Evolutionary conservation across 2,888 invertebrate genomes (phyloP).

Genomic region (Nemotelus nigrinus): DNA sequence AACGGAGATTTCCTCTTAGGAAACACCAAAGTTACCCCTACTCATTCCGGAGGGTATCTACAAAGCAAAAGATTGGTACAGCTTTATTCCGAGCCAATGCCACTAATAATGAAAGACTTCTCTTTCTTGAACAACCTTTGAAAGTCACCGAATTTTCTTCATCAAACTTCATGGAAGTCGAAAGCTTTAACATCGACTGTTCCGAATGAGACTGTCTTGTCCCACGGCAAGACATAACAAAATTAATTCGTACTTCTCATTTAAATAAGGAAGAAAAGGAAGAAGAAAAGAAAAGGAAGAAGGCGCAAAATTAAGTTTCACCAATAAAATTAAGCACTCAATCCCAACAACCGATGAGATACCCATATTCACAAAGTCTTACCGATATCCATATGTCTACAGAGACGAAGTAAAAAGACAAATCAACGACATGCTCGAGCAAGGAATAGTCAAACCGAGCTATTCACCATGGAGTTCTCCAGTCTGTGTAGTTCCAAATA

Average conservation of each 20-base stretch:
- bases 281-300: too few relatives aligned
- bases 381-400: neutral
- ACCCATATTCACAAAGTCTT: neutral
- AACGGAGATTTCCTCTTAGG: too few relatives aligned
- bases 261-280: neutral
- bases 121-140: neutral
- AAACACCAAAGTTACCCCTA: too few relatives aligned
- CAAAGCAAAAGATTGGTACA: too few relatives aligned
- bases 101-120: neutral
- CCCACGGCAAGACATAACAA: neutral
- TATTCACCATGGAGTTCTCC: neutral
- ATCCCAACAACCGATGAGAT: neutral
- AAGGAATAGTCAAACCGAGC: neutral
- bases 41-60: too few relatives aligned
- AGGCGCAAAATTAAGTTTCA: neutral
- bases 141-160: neutral
- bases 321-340: neutral
- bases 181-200: neutral
- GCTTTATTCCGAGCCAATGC: too few relatives aligned
- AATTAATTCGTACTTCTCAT: neutral
- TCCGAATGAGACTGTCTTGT: neutral
- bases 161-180: neutral
- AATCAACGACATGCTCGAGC: neutral
- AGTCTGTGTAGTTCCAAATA: neutral
- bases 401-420: neutral